Evolutionary conservation across 2,888 invertebrate species (phyloP), one percentile per base, ranked within the genome.

Genomic region (Torymus aiolomorphi): DNA sequence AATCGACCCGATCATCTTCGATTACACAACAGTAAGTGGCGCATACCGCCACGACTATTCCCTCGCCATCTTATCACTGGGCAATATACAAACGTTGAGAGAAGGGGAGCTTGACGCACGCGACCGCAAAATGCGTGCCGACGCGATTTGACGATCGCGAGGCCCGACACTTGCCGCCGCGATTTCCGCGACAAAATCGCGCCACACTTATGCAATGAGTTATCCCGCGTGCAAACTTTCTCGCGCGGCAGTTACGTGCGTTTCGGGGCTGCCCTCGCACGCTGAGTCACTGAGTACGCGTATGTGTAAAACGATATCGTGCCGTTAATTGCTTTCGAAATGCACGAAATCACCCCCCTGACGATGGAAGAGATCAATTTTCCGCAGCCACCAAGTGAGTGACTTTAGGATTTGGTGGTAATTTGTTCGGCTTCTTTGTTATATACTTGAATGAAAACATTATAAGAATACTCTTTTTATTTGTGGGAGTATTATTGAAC

Each of bases 111-210:
- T n/a, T 49, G 10, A 16, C 42, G 14, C 31, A 14, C 42, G 42
- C 63, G 42, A 42, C 63, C 31, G 42, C 31, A 63, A 42, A 16
- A 42, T n/a, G 24, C 63, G 63, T 42, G 63, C n/a, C 42, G 4
- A 14, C 24, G 31, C 62, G n/a, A 62, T 62, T 62, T 31, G 62
- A 62, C 62, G 62, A 31, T 62, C 62, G 24, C 14, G 62, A 31
- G 62, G 62, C 31, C 31, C 31, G 31, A 31, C 31, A 31, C 31
- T 31, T 31, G 31, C 31, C 31, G 14, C 54, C 49, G 65, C 10
- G 16, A 52, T 52, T 66, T 66, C 66, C 66, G 66, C 66, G 51
- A 66, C 66, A 51, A 20, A 51, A 51, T 66, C 52, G 66, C 20
- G 52, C 20, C 66, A 51, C 49, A 42, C 52, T 66, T 49, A 51